phyloP scores from a whole-genome alignment of 2,888 invertebrate genomes.

The Hanleya hanleyi region DNA sequence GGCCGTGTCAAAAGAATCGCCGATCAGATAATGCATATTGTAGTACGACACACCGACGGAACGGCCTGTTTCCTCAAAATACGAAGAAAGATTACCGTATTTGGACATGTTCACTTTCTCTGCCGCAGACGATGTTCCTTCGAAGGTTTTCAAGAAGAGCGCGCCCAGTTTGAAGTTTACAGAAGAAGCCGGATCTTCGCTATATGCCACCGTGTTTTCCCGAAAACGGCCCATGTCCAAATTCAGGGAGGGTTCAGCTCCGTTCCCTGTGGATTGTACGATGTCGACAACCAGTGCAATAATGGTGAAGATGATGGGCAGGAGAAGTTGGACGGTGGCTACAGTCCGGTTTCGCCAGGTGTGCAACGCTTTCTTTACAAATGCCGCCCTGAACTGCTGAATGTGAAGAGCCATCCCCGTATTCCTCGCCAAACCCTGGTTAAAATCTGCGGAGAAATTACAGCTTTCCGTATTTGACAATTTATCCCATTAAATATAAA shows the following conservation, averaged over 20 bases:
- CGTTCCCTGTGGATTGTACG: constrained; percentile 53
- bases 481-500: too few relatives aligned
- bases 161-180: too few relatives aligned
- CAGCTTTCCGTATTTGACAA: background rate
- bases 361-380: constrained; percentile 80
- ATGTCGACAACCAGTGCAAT: constrained; percentile 79
- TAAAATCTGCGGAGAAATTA: constrained; percentile 47
- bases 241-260: constrained; percentile 76
- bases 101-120: background rate
- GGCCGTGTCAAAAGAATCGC: constrained; percentile 48
- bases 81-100: background rate
- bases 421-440: constrained; percentile 50
- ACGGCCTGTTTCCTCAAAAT: constrained; percentile 42
- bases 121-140: background rate
- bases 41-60: constrained; percentile 64
- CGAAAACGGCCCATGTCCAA: constrained; percentile 75
- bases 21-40: constrained; percentile 69
- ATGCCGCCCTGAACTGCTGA: constrained; percentile 80
- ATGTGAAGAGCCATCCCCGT: constrained; percentile 72
- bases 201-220: constrained; percentile 34
- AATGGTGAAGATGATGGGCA: constrained; percentile 81
- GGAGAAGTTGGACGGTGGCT: constrained; percentile 75
- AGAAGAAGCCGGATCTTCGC: too few relatives aligned
- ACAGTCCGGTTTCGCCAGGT: constrained; percentile 81
- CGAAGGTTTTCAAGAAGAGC: background rate